Percentiles rank a stretch among this genome's conserved stretches.
These are phyloP conservation scores for Gadus chalcogrammus DNA, from an alignment of 2,113 vertebrate genomes.

Conservation along the genomic window DNA sequence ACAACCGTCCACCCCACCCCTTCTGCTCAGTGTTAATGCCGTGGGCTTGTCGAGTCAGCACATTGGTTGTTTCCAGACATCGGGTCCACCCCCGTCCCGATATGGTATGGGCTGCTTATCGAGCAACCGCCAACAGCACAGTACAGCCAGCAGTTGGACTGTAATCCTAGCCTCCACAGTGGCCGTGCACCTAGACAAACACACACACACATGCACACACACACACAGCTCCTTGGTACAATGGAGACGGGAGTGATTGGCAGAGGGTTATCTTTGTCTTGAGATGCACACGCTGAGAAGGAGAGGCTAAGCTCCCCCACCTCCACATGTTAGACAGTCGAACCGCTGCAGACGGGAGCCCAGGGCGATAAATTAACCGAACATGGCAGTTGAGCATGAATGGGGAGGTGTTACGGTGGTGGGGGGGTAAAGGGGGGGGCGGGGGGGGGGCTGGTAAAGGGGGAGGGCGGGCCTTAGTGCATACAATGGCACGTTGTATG, in stretches of 20 bases:
- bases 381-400: slow-evolving; percentile 10
- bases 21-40: background rate
- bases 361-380: slow-evolving; percentile 7
- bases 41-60: slow-evolving; percentile 49
- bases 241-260: no score
- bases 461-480: no score
- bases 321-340: background rate
- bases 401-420: background rate
- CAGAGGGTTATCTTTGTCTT: no score
- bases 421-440: no score
- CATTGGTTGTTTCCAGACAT: slow-evolving; percentile 29
- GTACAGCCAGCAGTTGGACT: slow-evolving; percentile 31
- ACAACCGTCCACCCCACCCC: no score
- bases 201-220: no score
- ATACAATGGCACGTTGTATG: no score
- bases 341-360: slow-evolving; percentile 5
- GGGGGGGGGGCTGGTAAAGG: no score
- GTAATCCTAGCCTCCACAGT: slow-evolving; percentile 40
- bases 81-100: slow-evolving; percentile 40
- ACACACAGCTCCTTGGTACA: no score
- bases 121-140: slow-evolving; percentile 28
- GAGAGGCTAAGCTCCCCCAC: no score
- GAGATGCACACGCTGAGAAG: no score
- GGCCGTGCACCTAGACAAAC: slow-evolving; percentile 28
- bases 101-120: slow-evolving; percentile 7